Conservation (phyloP, 1,140 invertebrate species). For the Helicoverpa zea region DNA sequence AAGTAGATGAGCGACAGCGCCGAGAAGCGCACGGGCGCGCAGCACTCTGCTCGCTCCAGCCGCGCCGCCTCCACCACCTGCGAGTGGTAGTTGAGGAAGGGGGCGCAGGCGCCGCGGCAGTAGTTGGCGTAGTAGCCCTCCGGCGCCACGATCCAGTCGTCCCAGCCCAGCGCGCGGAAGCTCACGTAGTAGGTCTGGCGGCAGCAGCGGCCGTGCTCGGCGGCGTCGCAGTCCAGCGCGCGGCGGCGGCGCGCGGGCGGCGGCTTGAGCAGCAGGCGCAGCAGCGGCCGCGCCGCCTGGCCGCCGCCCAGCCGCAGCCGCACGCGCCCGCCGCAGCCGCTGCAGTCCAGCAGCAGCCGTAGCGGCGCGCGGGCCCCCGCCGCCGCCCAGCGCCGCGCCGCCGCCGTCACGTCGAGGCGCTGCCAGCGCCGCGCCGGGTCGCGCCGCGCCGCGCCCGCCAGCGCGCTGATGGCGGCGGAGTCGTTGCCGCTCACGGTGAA, state of each 20-base stretch:
- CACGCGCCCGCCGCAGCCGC: conserved; percentile 92
- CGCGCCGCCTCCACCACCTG: conserved; percentile 96
- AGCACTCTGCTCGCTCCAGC: conserved; percentile 95
- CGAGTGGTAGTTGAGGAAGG: conserved; percentile 95
- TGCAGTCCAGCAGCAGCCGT: conserved; percentile 94
- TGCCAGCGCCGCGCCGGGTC: conserved; percentile 93
- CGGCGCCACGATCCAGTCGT: conserved; percentile 98
- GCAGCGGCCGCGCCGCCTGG: conserved; percentile 92
- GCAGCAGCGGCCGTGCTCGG: conserved; percentile 93
- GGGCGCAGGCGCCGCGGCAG: conserved; percentile 95
- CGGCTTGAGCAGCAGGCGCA: conserved; percentile 93
- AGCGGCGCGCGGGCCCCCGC: conserved; percentile 87
- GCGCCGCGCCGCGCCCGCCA: conserved; percentile 91
- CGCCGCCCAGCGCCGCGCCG: conserved; percentile 91
- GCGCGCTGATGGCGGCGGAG: conserved; percentile 86
- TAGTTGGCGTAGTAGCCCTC: conserved; percentile 97
- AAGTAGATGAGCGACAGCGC: conserved; percentile 98
- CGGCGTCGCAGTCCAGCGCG: conserved; percentile 93
- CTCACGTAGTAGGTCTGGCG: conserved; percentile 96
- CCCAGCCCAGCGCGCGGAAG: conserved; percentile 96
- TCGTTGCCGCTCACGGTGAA: conserved; percentile 89
- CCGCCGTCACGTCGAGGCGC: conserved; percentile 93
- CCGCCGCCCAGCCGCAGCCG: conserved; percentile 86
- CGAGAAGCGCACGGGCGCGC: conserved; percentile 97
- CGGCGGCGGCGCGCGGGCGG: conserved; percentile 90